Conservation (phyloP, 2,797 vertebrate genomes). For the Hydrocynus forskahlii region DNA sequence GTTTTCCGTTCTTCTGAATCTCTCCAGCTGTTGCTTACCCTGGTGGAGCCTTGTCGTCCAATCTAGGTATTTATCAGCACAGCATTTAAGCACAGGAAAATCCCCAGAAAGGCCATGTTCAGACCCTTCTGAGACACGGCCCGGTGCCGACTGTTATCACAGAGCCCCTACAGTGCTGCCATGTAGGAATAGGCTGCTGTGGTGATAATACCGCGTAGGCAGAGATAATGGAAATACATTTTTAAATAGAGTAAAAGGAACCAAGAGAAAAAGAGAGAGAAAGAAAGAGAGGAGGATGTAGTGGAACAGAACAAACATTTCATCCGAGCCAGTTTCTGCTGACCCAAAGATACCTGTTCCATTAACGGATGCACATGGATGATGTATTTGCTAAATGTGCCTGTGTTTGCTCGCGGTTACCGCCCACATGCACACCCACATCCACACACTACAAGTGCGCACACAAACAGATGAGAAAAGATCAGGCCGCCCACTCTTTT, state of each 20-base stretch:
- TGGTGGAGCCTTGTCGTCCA: neutral
- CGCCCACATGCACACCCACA: slow-evolving; percentile 5
- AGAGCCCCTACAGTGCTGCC: slow-evolving; percentile 1
- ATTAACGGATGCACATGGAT: slow-evolving; percentile 36
- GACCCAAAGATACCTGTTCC: slow-evolving; percentile 43
- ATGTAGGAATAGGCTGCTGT: slow-evolving; percentile 12
- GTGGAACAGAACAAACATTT: slow-evolving; percentile 42
- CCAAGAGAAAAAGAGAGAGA: neutral
- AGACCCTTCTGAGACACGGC: neutral
- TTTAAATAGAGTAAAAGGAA: slow-evolving; percentile 1
- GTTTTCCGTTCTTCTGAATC: neutral
- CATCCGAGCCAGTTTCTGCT: slow-evolving; percentile 36
- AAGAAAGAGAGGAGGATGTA: neutral
- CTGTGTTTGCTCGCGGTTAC: slow-evolving; percentile 12
- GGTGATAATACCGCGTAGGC: neutral
- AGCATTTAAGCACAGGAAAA: slow-evolving; percentile 9
- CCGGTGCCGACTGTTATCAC: slow-evolving; percentile 14
- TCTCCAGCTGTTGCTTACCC: slow-evolving; percentile 5
- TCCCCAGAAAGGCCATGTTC: neutral
- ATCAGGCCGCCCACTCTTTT: neutral
- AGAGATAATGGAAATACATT: slow-evolving; percentile 27
- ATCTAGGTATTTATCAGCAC: slow-evolving; percentile 8
- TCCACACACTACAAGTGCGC: neutral
- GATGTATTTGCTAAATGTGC: slow-evolving; percentile 32
- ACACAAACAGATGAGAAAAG: neutral